Conservation (phyloP, 2,113 vertebrate species). For the Neogobius melanostomus region DNA sequence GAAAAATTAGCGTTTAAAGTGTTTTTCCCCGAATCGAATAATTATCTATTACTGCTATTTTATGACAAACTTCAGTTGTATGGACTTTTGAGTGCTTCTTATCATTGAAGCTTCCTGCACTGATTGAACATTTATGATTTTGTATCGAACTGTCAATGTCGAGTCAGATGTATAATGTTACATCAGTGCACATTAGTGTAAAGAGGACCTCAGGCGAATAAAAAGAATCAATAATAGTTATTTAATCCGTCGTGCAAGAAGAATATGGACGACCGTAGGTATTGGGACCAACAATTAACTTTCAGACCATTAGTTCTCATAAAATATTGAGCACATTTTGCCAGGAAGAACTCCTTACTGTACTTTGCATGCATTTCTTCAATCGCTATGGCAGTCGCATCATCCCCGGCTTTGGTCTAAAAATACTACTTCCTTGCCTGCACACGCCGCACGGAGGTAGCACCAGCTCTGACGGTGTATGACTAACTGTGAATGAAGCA, state of each 20-base stretch:
- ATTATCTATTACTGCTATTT: too few species aligned
- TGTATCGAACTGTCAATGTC: too few species aligned
- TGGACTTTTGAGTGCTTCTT: too few species aligned
- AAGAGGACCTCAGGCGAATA: conserved; percentile 27
- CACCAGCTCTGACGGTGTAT: conserved; percentile 36
- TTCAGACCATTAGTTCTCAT: conserved; percentile 10
- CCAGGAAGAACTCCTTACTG: background rate
- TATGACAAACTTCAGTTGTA: too few species aligned
- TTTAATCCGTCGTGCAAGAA: conserved; percentile 42
- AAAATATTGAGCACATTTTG: conserved; percentile 9
- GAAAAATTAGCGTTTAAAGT: too few species aligned
- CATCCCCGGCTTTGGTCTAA: conserved; percentile 57
- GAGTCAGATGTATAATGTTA: background rate
- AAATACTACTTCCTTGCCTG: conserved; percentile 56
- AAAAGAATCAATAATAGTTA: conserved; percentile 52
- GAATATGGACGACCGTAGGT: conserved; percentile 39
- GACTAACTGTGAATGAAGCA: conserved; percentile 63
- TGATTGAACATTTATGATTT: too few species aligned
- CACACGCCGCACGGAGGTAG: conserved; percentile 46
- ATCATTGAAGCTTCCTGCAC: too few species aligned
- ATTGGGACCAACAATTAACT: conserved; percentile 26
- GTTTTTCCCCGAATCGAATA: too few species aligned
- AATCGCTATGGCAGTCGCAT: conserved; percentile 29
- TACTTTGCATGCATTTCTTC: background rate
- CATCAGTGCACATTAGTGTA: conserved; percentile 15